Evolutionary conservation across 2,888 invertebrate species (phyloP).

Genomic region (Dryadula phaetusa): DNA sequence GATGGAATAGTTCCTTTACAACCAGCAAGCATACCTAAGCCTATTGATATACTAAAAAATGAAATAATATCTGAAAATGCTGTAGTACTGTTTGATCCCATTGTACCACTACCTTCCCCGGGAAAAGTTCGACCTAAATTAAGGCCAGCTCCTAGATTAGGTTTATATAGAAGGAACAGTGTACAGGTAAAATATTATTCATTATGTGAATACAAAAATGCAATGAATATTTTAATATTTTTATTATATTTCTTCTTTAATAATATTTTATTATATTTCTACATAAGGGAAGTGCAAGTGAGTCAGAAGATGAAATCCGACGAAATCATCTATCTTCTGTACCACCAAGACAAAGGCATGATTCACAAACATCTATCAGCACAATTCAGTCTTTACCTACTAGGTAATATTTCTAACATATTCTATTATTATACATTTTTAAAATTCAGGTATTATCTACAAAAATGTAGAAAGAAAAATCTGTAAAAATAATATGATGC

Average conservation of each 20-base stretch:
- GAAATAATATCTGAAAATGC: conserved; percentile 78
- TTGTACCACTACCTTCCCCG: conserved; percentile 82
- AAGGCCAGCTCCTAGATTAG: conserved; percentile 87
- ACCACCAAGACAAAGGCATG: conserved; percentile 64
- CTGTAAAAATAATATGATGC: too few species aligned
- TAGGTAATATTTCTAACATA: too few species aligned
- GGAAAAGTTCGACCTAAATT: conserved; percentile 88
- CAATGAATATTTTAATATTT: too few species aligned
- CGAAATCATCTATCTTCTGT: conserved; percentile 61
- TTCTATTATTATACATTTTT: too few species aligned
- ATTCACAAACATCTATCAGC: conserved; percentile 69
- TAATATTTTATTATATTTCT: not conserved
- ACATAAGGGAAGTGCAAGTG: conserved; percentile 85
- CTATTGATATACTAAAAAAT: conserved; percentile 69
- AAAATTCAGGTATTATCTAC: too few species aligned
- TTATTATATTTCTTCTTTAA: not conserved
- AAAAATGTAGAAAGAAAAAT: too few species aligned
- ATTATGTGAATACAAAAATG: not conserved
- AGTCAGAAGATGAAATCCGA: conserved; percentile 87
- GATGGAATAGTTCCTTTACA: conserved; percentile 76
- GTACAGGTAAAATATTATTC: conserved; percentile 69
- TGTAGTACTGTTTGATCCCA: conserved; percentile 78
- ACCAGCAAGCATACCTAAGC: conserved; percentile 60
- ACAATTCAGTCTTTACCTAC: conserved; percentile 58
- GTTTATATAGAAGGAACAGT: conserved; percentile 87